Evolutionary conservation across 2,113 vertebrate genomes (phyloP).

Genomic region (Spermophilus dauricus): DNA sequence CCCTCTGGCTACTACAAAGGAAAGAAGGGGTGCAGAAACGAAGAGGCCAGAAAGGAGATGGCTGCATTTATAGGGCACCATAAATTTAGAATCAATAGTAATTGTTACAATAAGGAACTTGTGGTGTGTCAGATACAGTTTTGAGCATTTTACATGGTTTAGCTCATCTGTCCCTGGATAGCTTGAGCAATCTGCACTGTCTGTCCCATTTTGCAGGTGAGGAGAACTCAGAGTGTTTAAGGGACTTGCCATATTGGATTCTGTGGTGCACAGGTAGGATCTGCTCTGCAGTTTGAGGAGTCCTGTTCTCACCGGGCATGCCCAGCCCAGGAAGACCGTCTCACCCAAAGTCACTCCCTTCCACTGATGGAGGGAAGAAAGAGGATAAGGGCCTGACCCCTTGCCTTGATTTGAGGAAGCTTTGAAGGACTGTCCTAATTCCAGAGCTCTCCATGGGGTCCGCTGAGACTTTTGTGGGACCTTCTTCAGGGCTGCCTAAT

Average conservation of each 20-base stretch:
- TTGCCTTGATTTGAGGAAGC: fast-evolving
- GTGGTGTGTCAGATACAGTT: not conserved
- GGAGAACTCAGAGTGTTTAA: conserved; percentile 88
- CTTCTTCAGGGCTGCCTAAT: not conserved
- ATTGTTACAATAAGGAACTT: not conserved
- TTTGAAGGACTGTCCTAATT: not conserved
- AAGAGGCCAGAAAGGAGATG: not conserved
- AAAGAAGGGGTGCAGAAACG: not conserved
- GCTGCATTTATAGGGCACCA: no score
- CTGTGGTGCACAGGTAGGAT: not conserved
- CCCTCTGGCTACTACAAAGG: not conserved
- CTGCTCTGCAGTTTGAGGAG: not conserved
- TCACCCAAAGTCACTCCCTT: not conserved
- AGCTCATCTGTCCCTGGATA: no score
- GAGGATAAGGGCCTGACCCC: not conserved
- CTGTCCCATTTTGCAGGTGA: not conserved
- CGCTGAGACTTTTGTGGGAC: not conserved
- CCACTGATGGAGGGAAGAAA: fast-evolving
- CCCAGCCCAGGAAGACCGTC: not conserved
- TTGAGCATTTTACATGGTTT: not conserved
- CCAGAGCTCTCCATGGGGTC: not conserved
- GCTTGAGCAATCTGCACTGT: fast-evolving
- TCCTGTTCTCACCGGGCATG: not conserved
- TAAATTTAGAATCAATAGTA: not conserved
- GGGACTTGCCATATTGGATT: conserved; percentile 87